Evolutionary conservation across 2,797 vertebrate species (phyloP).

Genomic region (Nyctalus aviator): DNA sequence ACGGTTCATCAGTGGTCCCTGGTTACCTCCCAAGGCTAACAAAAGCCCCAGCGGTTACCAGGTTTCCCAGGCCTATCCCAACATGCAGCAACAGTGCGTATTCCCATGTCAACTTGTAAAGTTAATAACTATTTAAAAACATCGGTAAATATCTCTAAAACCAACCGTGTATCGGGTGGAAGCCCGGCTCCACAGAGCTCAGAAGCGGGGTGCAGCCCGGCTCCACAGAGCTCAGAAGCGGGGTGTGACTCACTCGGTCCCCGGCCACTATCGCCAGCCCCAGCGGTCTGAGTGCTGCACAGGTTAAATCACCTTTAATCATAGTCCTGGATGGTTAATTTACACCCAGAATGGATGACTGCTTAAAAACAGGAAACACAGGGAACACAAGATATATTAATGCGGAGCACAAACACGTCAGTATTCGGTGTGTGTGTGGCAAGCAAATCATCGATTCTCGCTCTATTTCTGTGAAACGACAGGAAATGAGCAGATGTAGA

Average conservation of each 20-base stretch:
- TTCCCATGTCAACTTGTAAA: neutral
- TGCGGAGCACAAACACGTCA: neutral
- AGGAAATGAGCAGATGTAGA: neutral
- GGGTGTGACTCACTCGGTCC: neutral
- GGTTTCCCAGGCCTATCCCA: neutral
- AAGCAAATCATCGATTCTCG: constrained; percentile 22
- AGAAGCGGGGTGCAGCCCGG: fast-evolving
- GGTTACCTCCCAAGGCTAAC: neutral
- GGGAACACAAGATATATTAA: neutral
- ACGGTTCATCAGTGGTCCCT: neutral
- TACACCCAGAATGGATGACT: neutral
- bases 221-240: fast-evolving
- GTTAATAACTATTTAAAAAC: constrained; percentile 3
- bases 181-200: fast-evolving
- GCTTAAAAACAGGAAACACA: constrained; percentile 59
- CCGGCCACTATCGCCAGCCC: neutral
- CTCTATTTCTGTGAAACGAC: neutral
- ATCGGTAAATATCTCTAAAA: neutral
- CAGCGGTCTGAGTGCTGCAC: neutral
- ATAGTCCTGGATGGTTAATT: constrained; percentile 20
- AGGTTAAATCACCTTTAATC: constrained; percentile 71
- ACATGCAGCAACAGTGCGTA: neutral
- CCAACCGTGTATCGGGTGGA: neutral
- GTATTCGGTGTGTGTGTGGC: neutral
- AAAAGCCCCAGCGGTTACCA: neutral